A percentile compares a stretch with the other conserved stretches of the same genome.
Evolutionary conservation across 2,888 invertebrate species (phyloP).

Genomic region (Megalurothrips usitatus): DNA sequence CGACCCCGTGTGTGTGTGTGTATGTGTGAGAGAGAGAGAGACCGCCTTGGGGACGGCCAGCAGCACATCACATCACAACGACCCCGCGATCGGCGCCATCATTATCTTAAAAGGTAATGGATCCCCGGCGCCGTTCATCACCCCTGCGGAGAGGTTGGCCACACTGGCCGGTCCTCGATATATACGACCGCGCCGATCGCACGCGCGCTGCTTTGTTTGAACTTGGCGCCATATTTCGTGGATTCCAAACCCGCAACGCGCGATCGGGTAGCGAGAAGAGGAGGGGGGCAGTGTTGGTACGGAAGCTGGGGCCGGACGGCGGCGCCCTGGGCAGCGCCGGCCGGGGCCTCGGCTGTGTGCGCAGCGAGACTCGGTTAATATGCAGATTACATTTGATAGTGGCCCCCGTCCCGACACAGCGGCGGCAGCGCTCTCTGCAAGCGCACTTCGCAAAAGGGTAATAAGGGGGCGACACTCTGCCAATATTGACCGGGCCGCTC

Average conservation of each 20-base stretch:
- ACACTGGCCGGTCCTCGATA: background rate
- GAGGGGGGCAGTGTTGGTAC: too few relatives aligned
- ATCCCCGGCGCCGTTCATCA: background rate
- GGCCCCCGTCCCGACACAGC: background rate
- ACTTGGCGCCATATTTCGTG: constrained; percentile 6
- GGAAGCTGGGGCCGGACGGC: too few relatives aligned
- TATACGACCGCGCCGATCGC: background rate
- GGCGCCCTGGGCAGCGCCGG: too few relatives aligned
- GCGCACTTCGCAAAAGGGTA: background rate
- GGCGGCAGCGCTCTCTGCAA: background rate
- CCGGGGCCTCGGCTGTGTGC: too few relatives aligned
- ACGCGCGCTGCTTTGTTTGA: background rate
- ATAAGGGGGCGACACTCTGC: background rate
- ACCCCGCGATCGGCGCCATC: background rate
- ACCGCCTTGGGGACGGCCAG: too few relatives aligned
- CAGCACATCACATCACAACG: background rate
- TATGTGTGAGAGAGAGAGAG: too few relatives aligned
- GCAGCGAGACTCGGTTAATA: background rate
- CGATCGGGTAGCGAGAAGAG: background rate
- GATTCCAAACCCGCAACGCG: background rate
- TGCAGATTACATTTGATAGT: background rate
- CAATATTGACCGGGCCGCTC: background rate
- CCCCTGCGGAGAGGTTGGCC: background rate
- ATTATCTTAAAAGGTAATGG: background rate
- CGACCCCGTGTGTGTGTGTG: too few relatives aligned